Evolutionary conservation across 2,113 vertebrate species (phyloP).

Genomic region (Aldabrachelys gigantea): DNA sequence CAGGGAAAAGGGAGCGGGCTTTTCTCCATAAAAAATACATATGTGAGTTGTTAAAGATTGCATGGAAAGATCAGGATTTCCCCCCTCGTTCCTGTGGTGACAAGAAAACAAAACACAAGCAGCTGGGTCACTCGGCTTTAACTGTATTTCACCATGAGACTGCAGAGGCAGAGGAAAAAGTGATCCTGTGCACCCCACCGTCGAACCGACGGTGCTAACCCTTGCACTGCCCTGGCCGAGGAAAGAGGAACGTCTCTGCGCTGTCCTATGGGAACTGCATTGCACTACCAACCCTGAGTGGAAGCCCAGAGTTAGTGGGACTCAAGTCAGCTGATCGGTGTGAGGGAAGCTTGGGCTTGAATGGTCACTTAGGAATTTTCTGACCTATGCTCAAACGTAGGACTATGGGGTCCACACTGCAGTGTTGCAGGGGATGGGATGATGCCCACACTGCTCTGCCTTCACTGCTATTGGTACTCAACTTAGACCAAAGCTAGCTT

Average conservation of each 20-base stretch:
- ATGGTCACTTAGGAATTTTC: too few relatives aligned
- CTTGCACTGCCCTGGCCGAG: not conserved
- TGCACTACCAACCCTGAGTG: not conserved
- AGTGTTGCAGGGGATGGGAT: too few relatives aligned
- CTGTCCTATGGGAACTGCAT: not conserved
- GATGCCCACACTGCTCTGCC: too few relatives aligned
- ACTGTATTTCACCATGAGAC: constrained; percentile 9
- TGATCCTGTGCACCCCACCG: constrained; percentile 11
- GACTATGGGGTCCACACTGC: too few relatives aligned
- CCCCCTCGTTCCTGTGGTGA: constrained; percentile 78
- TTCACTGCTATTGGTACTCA: too few relatives aligned
- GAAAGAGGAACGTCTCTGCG: not conserved
- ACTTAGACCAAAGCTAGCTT: too few relatives aligned
- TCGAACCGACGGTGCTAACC: not conserved
- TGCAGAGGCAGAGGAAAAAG: constrained; percentile 1
- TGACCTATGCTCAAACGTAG: too few relatives aligned
- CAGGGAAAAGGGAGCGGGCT: not conserved
- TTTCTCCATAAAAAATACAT: constrained; percentile 40
- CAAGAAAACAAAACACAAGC: constrained; percentile 77
- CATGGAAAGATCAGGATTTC: constrained; percentile 72
- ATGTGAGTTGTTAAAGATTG: constrained; percentile 50
- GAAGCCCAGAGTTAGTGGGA: too few relatives aligned
- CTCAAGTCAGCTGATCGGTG: not conserved
- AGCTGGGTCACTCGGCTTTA: constrained; percentile 56
- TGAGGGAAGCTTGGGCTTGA: too few relatives aligned